Evolutionary conservation across 2,888 invertebrate species (phyloP).

Genomic region (Salticus scenicus): DNA sequence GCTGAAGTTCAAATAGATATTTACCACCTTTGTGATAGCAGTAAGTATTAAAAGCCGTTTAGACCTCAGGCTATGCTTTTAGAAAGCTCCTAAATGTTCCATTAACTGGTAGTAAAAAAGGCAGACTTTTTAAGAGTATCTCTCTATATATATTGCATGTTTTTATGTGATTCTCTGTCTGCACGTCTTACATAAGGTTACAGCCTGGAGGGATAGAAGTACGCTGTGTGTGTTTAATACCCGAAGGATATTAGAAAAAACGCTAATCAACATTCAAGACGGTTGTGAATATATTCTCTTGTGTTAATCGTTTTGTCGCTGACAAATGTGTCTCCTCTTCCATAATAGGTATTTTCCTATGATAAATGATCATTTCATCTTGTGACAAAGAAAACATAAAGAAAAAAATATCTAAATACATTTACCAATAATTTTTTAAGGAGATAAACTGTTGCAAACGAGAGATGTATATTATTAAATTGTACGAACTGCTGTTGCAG

Average conservation of each 20-base stretch:
- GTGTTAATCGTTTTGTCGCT: background rate
- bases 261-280: background rate
- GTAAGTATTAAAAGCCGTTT: conserved; percentile 19
- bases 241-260: background rate
- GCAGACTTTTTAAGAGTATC: conserved; percentile 16
- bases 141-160: background rate
- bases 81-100: conserved; percentile 35
- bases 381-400: too few relatives aligned
- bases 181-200: background rate
- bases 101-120: conserved; percentile 42
- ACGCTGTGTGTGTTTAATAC: background rate
- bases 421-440: too few relatives aligned
- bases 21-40: background rate
- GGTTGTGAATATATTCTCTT: background rate
- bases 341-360: background rate
- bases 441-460: too few relatives aligned
- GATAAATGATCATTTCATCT: background rate
- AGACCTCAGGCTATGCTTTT: conserved; percentile 23
- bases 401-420: too few relatives aligned
- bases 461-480: too few relatives aligned
- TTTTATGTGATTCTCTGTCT: background rate
- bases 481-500: too few relatives aligned
- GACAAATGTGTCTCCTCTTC: background rate
- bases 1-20: background rate
- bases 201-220: background rate